Conservation (phyloP, 1,140 invertebrate genomes). For the Scaptodrosophila lebanonensis region DNA sequence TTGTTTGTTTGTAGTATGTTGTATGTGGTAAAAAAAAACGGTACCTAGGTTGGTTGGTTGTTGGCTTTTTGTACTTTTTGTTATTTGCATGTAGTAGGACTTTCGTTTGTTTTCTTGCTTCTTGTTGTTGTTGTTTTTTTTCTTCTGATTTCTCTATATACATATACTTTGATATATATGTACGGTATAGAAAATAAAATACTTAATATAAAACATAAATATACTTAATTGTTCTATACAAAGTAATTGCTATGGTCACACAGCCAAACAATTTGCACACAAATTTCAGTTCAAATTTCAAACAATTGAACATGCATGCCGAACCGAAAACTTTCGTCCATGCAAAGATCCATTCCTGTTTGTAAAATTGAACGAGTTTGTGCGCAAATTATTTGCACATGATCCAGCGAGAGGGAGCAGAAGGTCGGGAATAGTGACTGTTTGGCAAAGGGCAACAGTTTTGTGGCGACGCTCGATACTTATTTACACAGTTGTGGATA, state of each 20-base stretch:
- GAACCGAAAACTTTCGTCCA: too few relatives aligned
- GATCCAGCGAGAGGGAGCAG: too few relatives aligned
- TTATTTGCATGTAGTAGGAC: conserved; percentile 75
- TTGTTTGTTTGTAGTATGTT: conserved; percentile 38
- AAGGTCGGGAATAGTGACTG: too few relatives aligned
- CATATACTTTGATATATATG: conserved; percentile 15
- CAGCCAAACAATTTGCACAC: too few relatives aligned
- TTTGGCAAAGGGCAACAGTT: conserved; percentile 52
- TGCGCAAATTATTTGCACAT: too few relatives aligned
- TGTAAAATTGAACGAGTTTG: too few relatives aligned
- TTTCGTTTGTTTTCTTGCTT: conserved; percentile 55
- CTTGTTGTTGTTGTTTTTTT: conserved; percentile 18
- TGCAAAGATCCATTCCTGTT: too few relatives aligned
- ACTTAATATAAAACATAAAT: conserved; percentile 61
- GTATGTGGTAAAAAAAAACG: conserved; percentile 53
- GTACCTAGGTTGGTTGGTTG: conserved; percentile 75
- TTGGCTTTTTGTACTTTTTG: conserved; percentile 75
- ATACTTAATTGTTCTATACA: conserved; percentile 30
- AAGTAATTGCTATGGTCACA: too few relatives aligned
- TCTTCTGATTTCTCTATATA: conserved; percentile 7
- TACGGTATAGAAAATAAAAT: conserved; percentile 58
- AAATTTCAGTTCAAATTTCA: too few relatives aligned
- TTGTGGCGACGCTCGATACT: conserved; percentile 34
- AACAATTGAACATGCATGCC: too few relatives aligned
- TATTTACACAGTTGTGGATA: conserved; percentile 22